Conservation (phyloP, 1,140 invertebrate genomes). For the Brachystomella parvula region DNA sequence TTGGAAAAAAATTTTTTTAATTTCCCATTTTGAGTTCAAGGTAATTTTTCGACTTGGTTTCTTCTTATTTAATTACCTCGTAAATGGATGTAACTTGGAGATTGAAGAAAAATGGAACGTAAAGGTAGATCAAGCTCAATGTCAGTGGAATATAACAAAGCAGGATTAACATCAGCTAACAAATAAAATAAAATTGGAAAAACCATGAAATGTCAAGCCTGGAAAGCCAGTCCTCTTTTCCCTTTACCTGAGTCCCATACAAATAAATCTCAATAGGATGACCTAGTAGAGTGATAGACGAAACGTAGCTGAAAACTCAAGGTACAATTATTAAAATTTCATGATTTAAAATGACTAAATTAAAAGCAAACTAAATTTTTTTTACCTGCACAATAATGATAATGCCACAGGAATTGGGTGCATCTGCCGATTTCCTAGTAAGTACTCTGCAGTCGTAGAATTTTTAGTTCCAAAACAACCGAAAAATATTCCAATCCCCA, state of each 20-base stretch:
- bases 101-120: slow-evolving; percentile 80
- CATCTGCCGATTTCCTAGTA: slow-evolving; percentile 30
- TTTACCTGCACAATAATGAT: slow-evolving; percentile 32
- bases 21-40: no score
- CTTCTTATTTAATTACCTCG: slow-evolving; percentile 55
- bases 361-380: not conserved
- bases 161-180: slow-evolving; percentile 28
- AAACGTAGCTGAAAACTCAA: slow-evolving; percentile 23
- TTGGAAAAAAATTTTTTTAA: no score
- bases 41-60: not conserved
- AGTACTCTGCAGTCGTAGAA: slow-evolving; percentile 18
- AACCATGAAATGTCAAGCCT: not conserved
- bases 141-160: slow-evolving; percentile 34
- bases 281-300: slow-evolving; percentile 24
- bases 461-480: slow-evolving; percentile 2
- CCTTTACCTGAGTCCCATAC: not conserved
- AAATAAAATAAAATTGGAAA: slow-evolving; percentile 17
- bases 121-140: slow-evolving; percentile 56
- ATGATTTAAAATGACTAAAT: not conserved
- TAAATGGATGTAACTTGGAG: slow-evolving; percentile 79
- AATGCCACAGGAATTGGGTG: slow-evolving; percentile 30
- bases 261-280: slow-evolving; percentile 30
- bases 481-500: slow-evolving; percentile 13
- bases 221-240: not conserved
- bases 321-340: not conserved